A percentile compares a stretch with the other conserved stretches of the same genome.
Conservation (phyloP, 2,797 vertebrate genomes). For the Chelon auratus region DNA sequence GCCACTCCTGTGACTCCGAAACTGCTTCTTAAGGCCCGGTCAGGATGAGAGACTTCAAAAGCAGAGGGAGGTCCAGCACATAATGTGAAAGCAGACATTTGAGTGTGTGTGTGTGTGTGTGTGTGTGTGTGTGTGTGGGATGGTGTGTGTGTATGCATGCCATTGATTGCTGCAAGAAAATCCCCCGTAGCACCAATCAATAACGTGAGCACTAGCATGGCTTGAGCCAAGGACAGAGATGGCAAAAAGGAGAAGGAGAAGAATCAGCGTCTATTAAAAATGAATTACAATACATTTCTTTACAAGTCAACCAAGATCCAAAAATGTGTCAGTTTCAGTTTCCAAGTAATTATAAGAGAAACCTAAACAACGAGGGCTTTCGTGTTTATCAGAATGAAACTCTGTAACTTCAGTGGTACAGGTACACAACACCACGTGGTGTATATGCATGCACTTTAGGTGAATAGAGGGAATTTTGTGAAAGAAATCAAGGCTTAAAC, state of each 20-base stretch:
- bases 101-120: constrained; percentile 2
- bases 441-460: no score
- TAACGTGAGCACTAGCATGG: constrained; percentile 43
- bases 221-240: constrained; percentile 60
- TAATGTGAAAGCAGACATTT: constrained; percentile 48
- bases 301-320: no score
- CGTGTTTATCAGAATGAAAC: no score
- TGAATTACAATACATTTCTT: no score
- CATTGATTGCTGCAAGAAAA: constrained; percentile 56
- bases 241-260: constrained; percentile 6
- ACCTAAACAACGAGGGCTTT: no score
- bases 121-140: constrained; percentile 22
- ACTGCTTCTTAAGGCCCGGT: background rate
- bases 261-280: constrained; percentile 20
- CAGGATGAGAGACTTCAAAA: constrained; percentile 30
- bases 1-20: constrained; percentile 1
- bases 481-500: no score
- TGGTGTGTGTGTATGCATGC: constrained; percentile 3
- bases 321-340: no score
- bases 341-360: no score
- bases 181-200: constrained; percentile 58
- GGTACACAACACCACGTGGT: no score
- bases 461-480: no score
- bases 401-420: no score
- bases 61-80: constrained; percentile 39